Evolutionary conservation across 2,113 vertebrate species (phyloP), one percentile per base, ranked within the genome.

Genomic region (Elgaria multicarinata): DNA sequence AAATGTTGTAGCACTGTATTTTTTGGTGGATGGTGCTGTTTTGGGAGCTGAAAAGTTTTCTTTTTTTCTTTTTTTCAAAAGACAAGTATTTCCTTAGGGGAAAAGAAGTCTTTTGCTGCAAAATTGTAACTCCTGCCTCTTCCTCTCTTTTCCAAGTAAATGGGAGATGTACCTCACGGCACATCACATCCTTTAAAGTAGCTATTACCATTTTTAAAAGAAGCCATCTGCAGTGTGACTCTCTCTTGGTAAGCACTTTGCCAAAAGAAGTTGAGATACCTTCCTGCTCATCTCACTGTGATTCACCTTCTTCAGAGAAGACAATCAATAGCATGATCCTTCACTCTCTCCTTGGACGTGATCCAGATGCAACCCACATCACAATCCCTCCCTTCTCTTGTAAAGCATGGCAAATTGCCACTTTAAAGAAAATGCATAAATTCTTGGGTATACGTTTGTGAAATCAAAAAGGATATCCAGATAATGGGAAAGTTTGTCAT

Each of bases 391-490:
- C 69, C 12, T n/a, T 71, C 69, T 71, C 33, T 71, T 71, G 31
- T 31, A 71, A 71, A 71, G 66, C 69, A 71, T 12, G 14, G 69
- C 33, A 71, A 33, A n/a, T n/a, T 71, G 69, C 33, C 33, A 71
- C 33, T 62, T 18, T 22, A 62, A 62, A 62, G 58, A 5, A 88
- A 69, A 53, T 85, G 80, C 78, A 74, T n/a, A 72, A 74, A 69
- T 86, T 80, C 72, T 92, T 86, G 71, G 79, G 82, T 50, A 3
- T 83, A 72, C 31, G 81, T 80, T 72, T 93, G 62, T 92, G 92
- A 88, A 92, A 67, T 95, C n/a, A 66, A 81, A 78, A 44, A 67
- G 87, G 55, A 86, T 42, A 26, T 91, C 86, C 90, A 88, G 83
- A 90, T 87, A 90, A 39, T 66, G 1, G 28, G 46, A 88, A 92